phyloP scores from a whole-genome alignment of 2,797 vertebrate species.

The Mormyrops boulengeri region DNA sequence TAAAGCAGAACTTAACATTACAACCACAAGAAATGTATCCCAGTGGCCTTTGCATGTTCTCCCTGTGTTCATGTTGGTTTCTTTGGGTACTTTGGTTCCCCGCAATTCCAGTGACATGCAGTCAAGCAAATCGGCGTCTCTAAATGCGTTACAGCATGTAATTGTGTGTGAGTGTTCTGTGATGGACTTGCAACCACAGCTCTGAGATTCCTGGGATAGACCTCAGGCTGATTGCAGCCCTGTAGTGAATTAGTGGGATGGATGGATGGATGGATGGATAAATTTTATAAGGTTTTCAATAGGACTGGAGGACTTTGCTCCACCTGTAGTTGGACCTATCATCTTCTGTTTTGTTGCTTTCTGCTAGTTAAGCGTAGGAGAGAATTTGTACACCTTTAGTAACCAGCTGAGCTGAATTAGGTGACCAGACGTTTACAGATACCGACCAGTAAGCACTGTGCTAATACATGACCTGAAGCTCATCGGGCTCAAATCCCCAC shows the following conservation, averaged over 20 bases:
- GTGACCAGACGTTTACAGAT: neutral
- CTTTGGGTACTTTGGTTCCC: neutral
- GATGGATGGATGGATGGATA: neutral
- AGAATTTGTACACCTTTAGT: neutral
- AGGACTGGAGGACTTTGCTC: neutral
- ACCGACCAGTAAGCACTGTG: neutral
- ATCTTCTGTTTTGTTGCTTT: neutral
- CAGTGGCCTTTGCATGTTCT: neutral
- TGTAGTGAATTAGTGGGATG: neutral
- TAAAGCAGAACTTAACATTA: neutral
- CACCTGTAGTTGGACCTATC: neutral
- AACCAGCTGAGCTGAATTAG: neutral
- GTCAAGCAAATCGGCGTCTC: neutral
- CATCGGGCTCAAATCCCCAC: neutral
- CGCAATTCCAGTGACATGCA: neutral
- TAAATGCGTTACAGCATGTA: neutral
- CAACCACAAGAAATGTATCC: neutral
- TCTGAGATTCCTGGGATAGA: neutral
- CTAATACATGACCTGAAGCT: neutral
- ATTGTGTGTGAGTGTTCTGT: neutral
- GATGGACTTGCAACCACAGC: neutral
- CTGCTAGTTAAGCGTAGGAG: neutral
- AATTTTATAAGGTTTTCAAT: neutral
- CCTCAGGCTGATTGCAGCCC: neutral
- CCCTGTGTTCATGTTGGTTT: neutral